Conservation (phyloP, 2,113 vertebrate genomes). For the Hiodon alosoides region DNA sequence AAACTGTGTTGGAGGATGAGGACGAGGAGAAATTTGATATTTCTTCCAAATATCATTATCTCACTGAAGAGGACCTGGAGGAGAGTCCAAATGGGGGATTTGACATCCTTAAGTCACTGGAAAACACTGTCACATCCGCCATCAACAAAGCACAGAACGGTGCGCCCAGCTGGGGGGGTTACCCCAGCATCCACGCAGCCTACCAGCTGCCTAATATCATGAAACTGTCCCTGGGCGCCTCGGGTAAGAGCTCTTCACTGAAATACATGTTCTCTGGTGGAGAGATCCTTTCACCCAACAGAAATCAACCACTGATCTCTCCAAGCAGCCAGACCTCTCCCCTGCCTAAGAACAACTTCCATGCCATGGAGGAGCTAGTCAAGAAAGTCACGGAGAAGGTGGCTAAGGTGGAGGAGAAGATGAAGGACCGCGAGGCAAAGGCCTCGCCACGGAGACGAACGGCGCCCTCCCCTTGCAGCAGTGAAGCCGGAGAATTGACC, state of each 20-base stretch:
- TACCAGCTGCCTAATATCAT: conserved; percentile 94
- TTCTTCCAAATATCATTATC: conserved; percentile 85
- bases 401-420: conserved; percentile 83
- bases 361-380: conserved; percentile 89
- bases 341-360: conserved; percentile 84
- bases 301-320: conserved; percentile 78
- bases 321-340: conserved; percentile 77
- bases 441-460: conserved; percentile 71
- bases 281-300: conserved; percentile 71
- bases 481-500: conserved; percentile 70
- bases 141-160: conserved; percentile 98
- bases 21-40: conserved; percentile 78
- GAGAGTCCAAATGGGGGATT: conserved; percentile 91
- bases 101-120: conserved; percentile 94
- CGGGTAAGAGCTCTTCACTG: conserved; percentile 73
- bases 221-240: conserved; percentile 73
- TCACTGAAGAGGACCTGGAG: conserved; percentile 94
- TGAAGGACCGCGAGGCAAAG: conserved; percentile 72
- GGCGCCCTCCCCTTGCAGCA: conserved; percentile 71
- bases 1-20: conserved; percentile 63
- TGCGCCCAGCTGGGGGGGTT: conserved; percentile 93
- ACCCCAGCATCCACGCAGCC: conserved; percentile 97
- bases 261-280: conserved; percentile 74
- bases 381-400: conserved; percentile 92
- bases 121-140: conserved; percentile 93